Conservation (phyloP, 2,797 vertebrate species). For the Chloroceryle amazona region DNA sequence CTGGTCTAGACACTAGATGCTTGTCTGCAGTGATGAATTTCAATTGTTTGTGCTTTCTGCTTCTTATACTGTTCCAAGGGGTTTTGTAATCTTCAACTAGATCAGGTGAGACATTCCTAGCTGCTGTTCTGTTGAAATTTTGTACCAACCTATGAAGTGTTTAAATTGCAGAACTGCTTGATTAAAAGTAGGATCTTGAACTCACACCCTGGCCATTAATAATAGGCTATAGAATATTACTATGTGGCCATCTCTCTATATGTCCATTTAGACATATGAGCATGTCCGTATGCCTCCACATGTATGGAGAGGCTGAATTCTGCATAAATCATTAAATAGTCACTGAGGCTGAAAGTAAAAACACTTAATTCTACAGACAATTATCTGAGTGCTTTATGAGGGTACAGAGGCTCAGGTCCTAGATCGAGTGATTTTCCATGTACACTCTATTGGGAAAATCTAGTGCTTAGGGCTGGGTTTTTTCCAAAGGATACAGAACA, state of each 20-base stretch:
- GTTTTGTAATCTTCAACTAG: background rate
- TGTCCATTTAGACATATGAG: background rate
- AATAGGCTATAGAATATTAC: background rate
- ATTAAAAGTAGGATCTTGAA: background rate
- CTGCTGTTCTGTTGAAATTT: background rate
- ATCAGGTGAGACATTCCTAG: background rate
- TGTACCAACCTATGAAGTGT: accelerated
- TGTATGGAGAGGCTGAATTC: background rate
- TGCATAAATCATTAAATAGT: background rate
- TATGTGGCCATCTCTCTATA: background rate
- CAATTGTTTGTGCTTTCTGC: too few species aligned
- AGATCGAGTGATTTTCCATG: background rate
- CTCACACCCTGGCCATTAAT: background rate
- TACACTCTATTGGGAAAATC: background rate
- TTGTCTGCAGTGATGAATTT: too few species aligned
- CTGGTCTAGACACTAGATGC: too few species aligned
- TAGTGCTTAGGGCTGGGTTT: background rate
- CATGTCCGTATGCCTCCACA: background rate
- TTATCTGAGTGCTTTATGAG: background rate
- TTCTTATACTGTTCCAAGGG: accelerated
- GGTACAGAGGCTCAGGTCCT: background rate
- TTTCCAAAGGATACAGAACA: background rate
- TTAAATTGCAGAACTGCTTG: background rate
- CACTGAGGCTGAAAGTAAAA: background rate
- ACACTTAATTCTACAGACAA: background rate